Base-by-base conservation (phyloP, 2,113 vertebrate species). In the Syngnathus floridae region DNA sequence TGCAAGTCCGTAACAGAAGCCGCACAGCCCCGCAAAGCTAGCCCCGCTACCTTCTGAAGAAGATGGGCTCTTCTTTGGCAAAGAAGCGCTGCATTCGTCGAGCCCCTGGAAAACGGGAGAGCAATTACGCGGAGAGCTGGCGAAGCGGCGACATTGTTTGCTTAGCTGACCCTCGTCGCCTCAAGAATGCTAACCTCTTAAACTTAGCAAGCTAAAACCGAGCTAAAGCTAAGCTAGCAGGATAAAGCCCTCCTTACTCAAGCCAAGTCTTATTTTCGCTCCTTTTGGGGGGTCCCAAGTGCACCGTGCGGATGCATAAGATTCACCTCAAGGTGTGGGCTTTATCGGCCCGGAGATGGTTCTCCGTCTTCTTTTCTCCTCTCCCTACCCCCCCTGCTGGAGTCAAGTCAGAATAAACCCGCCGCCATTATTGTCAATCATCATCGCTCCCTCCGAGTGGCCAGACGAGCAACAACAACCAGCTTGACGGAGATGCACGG, bases 371-470 rank as follows among this genome's bases (percentile, higher is more conserved):
- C 26, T 56, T 14, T 56, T 35, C 26, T 35, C 54, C 54, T 56
- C 54, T 56, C 26, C 54, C 54, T 16, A 61, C 40, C 59, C 59
- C 78, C 81, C 80, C 54, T 35, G 54, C 54, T 73, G 66, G 76
- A 86, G 73, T 82, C 71, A 83, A 86, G 81, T 89, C 82, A 87
- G 73, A 71, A 82, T 80, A 70, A 79, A 77, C 78, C 84, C 76
- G 87, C 88, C 90, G 90, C 90, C 90, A 91, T 91, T 91, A 90
- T 89, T 88, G 86, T 90, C 88, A 90, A 88, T 90, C 87, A 88
- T 90, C 87, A 78, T 66, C 79, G 65, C 67, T 68, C 56, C 56
- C 56, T 59, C 59, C n/a, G 12, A 21, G 4, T 41, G 40, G 59
- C 38, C 81, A 67, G 71, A 74, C 78, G 57, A 86, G 78, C 79